Evolutionary conservation across 2,888 invertebrate genomes (phyloP), one percentile per base, ranked within the genome.

Genomic region (Xylota segnis): DNA sequence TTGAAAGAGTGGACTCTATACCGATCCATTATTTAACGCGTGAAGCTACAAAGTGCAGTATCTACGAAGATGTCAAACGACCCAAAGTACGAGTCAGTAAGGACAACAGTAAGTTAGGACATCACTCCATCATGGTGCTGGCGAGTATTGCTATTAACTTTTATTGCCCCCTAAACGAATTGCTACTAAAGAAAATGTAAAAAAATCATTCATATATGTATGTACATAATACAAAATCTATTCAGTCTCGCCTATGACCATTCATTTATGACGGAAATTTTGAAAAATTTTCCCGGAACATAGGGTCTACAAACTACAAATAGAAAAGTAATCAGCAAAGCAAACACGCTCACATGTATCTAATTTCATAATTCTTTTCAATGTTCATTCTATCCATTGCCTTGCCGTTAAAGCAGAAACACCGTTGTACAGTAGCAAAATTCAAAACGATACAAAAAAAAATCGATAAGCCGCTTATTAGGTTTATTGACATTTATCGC

Each of bases 331-430:
- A 32, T 14, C 56, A 16, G 56, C 32, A 27, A 14, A 14, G 32
- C 56, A 32, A 32, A 34, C 56, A 59, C 0, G 37, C 58, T 37
- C 18, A 37, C 18, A 34, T 18, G 58, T 40, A 59, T 37, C 37
- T 23, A 37, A 40, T 59, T 59, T 59, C 37, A 59, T 54, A 54
- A 37, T 32, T 37, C 14, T 32, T 56, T 6, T 37, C 12, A 18
- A 37, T 58, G 37, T 5, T 14, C 6, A 6, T 14, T 43, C 43
- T 4, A n/a, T 43, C 3, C 2, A 3, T 23, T 23, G 23, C 23
- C 23, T 23, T 23, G 23, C 58, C 16, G 58, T 59, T 59, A 18
- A 59, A 59, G 37, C 23, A 59, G 34, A 16, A 18, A 16, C 16
- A 37, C 58, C 37, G 58, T 34, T 59, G 37, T 5, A 37, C 6